These are phyloP conservation scores for Calameuta idolon DNA, from an alignment of 2,888 invertebrate species.

Conservation along the genomic window DNA sequence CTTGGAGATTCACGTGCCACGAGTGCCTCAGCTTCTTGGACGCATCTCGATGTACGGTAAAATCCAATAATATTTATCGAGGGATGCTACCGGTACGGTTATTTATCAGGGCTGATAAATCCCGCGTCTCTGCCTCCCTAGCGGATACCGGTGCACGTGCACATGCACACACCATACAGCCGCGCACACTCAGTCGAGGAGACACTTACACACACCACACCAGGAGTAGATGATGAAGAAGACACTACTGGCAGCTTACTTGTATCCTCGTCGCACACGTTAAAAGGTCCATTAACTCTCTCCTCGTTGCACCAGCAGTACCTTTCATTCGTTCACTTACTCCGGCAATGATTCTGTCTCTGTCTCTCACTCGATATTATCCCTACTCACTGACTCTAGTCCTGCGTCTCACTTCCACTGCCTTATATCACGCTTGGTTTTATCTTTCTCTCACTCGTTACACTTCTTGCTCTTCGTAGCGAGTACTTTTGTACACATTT, in stretches of 20 bases:
- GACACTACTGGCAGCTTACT: background rate
- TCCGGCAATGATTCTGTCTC: background rate
- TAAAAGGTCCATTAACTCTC: background rate
- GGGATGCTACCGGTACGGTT: background rate
- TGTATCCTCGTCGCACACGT: background rate
- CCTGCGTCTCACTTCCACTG: slow-evolving; percentile 20
- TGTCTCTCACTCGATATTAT: background rate
- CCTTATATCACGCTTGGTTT: slow-evolving; percentile 22
- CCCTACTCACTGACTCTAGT: background rate
- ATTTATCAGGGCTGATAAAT: background rate
- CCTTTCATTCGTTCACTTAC: background rate
- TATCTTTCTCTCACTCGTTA: slow-evolving; percentile 32
- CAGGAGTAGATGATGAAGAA: background rate
- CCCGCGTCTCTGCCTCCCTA: background rate
- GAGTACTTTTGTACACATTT: slow-evolving; percentile 8
- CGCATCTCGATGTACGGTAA: background rate
- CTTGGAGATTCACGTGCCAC: background rate
- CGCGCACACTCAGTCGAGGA: background rate
- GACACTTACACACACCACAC: too few relatives aligned
- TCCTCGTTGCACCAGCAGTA: background rate
- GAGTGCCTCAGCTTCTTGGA: background rate
- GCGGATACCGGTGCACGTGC: background rate
- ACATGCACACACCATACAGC: background rate
- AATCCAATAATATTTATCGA: background rate
- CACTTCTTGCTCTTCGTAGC: slow-evolving; percentile 25